Evolutionary conservation across 2,888 invertebrate genomes (phyloP), one percentile per base, ranked within the genome.

Genomic region (Sinopyrophorus schimmeli): DNA sequence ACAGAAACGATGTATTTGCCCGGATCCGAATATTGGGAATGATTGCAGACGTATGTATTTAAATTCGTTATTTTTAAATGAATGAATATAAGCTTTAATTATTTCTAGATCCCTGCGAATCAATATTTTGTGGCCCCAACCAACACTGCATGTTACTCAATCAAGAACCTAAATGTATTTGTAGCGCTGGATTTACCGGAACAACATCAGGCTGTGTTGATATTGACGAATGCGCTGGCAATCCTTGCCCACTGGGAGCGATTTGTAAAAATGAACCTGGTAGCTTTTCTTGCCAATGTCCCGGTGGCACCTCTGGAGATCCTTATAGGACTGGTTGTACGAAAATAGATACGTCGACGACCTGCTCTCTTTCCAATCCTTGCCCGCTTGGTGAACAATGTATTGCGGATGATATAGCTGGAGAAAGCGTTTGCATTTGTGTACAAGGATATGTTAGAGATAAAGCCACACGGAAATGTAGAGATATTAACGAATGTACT

Each of bases 261-360:
- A 82, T 93, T 39, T 96, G 96, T 67, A 85, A 87, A 70, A 96
- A 96, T 70, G 83, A 88, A 53, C 87, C 88, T 0, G 95, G 95
- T 4, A 80, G 83, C 17, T 96, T 86, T 68, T 81, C 86, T 23
- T 96, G 96, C 64, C 88, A 92, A 67, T 94, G 94, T 71, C 92
- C 93, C 0, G 83, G 87, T 18, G 89, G 87, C 28, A 85, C 86
- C 44, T 80, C 79, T 21, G 90, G 91, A 0, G 89, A 92, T 70
- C 86, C 92, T 3, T 90, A 89, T 64, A 77, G 81, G 58, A 84
- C 83, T 10, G 91, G 90, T 12, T 92, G 92, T 65, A 75, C 80
- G 37, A 79, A 84, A 57, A 77, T 83, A 5, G 80, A 81, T 49
- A 67, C 76, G 47, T 81, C 84, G 2, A 83, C 80, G 53, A 82